Percentiles rank a stretch among this genome's conserved stretches.
Evolutionary conservation across 2,113 vertebrate genomes (phyloP).

Genomic region (Perca flavescens): DNA sequence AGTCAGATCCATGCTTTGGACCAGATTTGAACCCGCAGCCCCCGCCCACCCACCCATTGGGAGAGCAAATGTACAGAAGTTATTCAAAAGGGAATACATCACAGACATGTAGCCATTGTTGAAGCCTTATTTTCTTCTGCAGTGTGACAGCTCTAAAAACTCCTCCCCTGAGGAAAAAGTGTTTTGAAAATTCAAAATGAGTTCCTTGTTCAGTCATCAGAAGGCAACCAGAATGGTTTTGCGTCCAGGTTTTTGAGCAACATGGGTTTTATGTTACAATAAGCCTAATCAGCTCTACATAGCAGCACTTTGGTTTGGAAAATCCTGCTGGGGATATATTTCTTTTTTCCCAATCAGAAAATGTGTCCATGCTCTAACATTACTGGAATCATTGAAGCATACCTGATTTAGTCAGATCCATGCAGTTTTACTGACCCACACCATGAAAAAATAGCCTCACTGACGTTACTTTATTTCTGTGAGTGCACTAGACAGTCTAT

Average conservation of each 20-base stretch:
- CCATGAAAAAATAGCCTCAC: background rate
- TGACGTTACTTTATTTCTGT: background rate
- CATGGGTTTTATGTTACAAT: slow-evolving; percentile 17
- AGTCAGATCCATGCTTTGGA: slow-evolving; percentile 40
- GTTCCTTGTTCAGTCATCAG: slow-evolving; percentile 26
- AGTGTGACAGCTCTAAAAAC: slow-evolving; percentile 9
- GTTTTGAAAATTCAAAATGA: slow-evolving; percentile 36
- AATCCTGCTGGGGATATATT: background rate
- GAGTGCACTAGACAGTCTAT: background rate
- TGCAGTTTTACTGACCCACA: slow-evolving; percentile 10
- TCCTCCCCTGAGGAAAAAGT: slow-evolving; percentile 18
- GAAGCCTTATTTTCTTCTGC: slow-evolving; percentile 40
- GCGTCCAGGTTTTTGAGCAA: background rate
- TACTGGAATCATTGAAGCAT: slow-evolving; percentile 12
- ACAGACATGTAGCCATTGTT: slow-evolving; percentile 31
- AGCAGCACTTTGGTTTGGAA: slow-evolving; percentile 10
- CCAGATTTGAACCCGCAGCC: slow-evolving; percentile 44
- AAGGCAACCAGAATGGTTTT: slow-evolving; percentile 13
- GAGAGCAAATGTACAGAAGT: slow-evolving; percentile 26
- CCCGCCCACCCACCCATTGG: background rate
- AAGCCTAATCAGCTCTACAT: slow-evolving; percentile 11
- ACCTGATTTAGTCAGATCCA: slow-evolving; percentile 22
- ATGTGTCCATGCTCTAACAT: slow-evolving; percentile 9
- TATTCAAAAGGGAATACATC: slow-evolving; percentile 23
- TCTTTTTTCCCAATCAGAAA: background rate